Conservation (phyloP, 1,140 invertebrate genomes). For the Anoplophora glabripennis region DNA sequence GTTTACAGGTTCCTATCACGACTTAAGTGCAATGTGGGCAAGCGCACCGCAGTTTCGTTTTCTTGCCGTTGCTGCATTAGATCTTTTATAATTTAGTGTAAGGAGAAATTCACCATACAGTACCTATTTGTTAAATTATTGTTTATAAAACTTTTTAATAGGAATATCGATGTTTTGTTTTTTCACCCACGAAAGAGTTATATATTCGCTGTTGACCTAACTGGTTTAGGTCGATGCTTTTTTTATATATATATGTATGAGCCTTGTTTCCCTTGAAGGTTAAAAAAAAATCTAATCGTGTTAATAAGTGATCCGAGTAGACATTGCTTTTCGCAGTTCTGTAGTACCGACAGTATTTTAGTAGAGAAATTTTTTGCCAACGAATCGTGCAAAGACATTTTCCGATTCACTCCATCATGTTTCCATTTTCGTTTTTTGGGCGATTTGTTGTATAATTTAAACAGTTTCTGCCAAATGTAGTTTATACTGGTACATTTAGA, state of each 20-base stretch:
- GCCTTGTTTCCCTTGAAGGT: too few species aligned
- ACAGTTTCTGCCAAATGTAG: constrained; percentile 10
- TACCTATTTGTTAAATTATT: constrained; percentile 5
- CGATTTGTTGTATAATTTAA: constrained; percentile 1
- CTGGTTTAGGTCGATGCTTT: neutral
- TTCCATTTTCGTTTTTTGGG: neutral
- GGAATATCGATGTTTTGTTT: neutral
- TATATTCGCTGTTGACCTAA: constrained; percentile 1
- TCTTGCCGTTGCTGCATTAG: neutral
- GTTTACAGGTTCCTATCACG: too few species aligned
- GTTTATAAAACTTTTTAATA: neutral
- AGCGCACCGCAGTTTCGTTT: neutral
- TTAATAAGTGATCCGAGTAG: neutral
- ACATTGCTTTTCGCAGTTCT: constrained; percentile 1
- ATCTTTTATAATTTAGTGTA: constrained; percentile 2
- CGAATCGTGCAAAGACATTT: constrained; percentile 1
- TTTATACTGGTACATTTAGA: neutral
- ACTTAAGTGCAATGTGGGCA: too few species aligned
- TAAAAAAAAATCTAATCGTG: too few species aligned
- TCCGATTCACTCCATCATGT: neutral
- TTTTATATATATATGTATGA: too few species aligned
- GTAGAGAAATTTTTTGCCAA: constrained; percentile 2
- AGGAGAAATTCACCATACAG: neutral
- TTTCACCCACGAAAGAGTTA: too few species aligned
- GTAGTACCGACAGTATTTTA: constrained; percentile 3